Evolutionary conservation across 2,113 vertebrate species (phyloP).

Genomic region (Boulengeromyrus knoepffleri): DNA sequence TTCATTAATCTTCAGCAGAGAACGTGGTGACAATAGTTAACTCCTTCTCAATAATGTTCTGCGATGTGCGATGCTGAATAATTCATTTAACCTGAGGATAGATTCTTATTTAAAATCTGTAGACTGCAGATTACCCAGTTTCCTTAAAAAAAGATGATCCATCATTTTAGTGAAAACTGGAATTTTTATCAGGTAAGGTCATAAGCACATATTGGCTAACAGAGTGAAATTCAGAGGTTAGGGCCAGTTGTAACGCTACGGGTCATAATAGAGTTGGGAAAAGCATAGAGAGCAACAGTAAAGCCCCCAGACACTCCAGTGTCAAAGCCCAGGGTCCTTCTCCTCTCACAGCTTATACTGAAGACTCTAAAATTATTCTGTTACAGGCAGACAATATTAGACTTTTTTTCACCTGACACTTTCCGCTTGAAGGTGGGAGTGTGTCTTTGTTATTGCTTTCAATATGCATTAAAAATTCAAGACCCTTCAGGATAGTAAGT

Average conservation of each 20-base stretch:
- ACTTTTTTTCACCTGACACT: background rate
- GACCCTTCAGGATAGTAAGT: background rate
- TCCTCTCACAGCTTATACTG: background rate
- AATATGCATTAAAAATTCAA: conserved; percentile 8
- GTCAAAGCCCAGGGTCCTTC: background rate
- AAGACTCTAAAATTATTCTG: background rate
- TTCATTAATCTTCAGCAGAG: background rate
- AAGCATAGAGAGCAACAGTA: background rate
- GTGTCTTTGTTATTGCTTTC: conserved; percentile 10
- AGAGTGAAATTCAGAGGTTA: background rate
- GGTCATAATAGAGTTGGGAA: background rate
- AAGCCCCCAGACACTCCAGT: background rate
- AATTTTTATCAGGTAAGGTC: background rate
- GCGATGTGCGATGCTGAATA: background rate
- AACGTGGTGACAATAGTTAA: background rate
- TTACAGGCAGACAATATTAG: background rate
- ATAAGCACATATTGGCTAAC: background rate
- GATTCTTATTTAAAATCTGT: background rate
- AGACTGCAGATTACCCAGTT: background rate
- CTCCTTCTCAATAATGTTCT: background rate
- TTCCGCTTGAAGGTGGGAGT: background rate
- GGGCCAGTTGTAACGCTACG: background rate
- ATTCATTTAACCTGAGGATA: background rate
- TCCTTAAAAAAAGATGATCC: background rate
- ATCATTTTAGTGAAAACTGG: background rate